phyloP scores from a whole-genome alignment of 2,797 vertebrate species.

The Pseudotriccus pelzelni region DNA sequence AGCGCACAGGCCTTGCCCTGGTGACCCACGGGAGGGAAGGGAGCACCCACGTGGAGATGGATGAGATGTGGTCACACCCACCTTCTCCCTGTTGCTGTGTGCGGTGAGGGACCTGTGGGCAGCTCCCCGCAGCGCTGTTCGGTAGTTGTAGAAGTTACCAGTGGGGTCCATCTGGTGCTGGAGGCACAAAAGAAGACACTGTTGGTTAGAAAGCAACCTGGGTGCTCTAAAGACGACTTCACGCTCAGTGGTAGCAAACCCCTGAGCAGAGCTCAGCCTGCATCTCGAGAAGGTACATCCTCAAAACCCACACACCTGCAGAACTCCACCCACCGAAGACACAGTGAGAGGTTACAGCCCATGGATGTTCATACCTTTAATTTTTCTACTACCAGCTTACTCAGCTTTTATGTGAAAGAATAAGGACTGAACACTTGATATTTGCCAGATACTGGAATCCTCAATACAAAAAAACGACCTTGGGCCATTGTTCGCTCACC shows the following conservation, averaged over 20 bases:
- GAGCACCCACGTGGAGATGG: accelerated
- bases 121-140: constrained; percentile 89
- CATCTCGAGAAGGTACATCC: background rate
- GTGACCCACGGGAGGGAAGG: background rate
- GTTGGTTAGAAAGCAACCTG: background rate
- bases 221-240: background rate
- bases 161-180: constrained; percentile 98
- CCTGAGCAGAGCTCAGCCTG: background rate
- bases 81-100: constrained; percentile 94
- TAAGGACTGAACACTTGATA: background rate
- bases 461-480: background rate
- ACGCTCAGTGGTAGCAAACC: background rate
- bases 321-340: background rate
- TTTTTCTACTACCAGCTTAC: background rate
- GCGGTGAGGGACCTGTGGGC: constrained; percentile 91
- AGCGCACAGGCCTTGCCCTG: background rate
- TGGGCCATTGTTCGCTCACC: background rate
- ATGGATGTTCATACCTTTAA: background rate
- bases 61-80: constrained; percentile 2
- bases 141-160: constrained; percentile 95
- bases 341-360: background rate
- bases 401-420: background rate
- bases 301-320: background rate
- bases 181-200: background rate
- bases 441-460: background rate